Conservation (phyloP, 1,140 invertebrate species). For the Eupristina koningsbergeri region DNA sequence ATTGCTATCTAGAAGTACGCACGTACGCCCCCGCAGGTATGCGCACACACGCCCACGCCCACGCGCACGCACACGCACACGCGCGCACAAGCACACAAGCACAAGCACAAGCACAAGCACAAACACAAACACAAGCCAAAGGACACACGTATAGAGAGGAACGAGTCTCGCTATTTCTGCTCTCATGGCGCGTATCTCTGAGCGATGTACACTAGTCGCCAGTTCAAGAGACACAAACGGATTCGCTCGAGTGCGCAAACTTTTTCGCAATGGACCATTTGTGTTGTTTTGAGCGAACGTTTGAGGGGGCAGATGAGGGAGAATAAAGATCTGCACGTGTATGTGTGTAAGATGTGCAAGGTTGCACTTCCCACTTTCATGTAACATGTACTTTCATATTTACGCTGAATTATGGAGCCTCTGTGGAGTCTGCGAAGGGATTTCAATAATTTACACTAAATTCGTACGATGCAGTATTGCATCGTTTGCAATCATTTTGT, state of each 20-base stretch:
- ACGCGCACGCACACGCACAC: no score
- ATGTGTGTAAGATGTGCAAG: no score
- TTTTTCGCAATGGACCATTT: background rate
- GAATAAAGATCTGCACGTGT: background rate
- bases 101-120: no score
- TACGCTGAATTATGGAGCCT: background rate
- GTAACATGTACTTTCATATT: background rate
- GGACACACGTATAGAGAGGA: no score
- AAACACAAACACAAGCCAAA: no score
- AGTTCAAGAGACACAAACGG: background rate
- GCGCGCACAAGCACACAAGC: no score
- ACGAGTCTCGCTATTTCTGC: background rate
- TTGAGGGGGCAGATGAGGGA: background rate
- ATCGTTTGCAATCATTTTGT: background rate
- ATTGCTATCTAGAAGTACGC: constrained; percentile 25
- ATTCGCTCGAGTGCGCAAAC: background rate
- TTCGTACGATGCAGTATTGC: background rate
- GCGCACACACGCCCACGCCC: no score
- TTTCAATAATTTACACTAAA: background rate
- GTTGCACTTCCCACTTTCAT: no score
- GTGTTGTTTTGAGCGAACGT: background rate
- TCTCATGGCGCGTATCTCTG: background rate
- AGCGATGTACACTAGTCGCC: background rate
- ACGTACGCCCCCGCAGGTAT: constrained; percentile 10
- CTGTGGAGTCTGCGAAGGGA: background rate